phyloP scores from a whole-genome alignment of 2,113 vertebrate genomes.

The Vulpes vulpes region DNA sequence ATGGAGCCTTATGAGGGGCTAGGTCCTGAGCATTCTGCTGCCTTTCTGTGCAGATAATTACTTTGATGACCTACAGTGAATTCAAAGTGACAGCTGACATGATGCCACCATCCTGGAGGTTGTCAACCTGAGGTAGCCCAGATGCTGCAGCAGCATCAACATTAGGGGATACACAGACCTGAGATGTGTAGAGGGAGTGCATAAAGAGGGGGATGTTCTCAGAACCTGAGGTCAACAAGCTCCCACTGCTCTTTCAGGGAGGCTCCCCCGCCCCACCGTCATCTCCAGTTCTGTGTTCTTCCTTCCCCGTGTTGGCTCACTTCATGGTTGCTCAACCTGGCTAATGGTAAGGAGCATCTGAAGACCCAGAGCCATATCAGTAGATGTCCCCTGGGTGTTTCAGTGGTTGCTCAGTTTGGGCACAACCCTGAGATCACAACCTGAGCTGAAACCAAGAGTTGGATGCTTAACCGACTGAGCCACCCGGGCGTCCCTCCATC shows the following conservation, averaged over 20 bases:
- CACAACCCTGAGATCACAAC: background rate
- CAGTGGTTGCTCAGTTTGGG: background rate
- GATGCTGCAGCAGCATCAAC: background rate
- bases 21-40: background rate
- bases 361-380: background rate
- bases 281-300: background rate
- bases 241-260: background rate
- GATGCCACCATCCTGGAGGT: background rate
- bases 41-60: background rate
- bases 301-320: background rate
- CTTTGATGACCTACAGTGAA: background rate
- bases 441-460: background rate
- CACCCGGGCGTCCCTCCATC: background rate
- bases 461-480: background rate
- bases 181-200: background rate
- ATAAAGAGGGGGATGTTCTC: background rate
- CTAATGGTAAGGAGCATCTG: background rate
- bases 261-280: accelerated
- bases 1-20: background rate
- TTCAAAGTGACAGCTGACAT: constrained; percentile 20
- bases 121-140: background rate
- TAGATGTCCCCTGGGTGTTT: background rate
- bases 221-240: background rate
- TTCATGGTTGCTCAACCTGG: background rate
- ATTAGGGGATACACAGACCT: background rate